phyloP scores from a whole-genome alignment of 2,888 invertebrate species.

The Heliconius ethilla region DNA sequence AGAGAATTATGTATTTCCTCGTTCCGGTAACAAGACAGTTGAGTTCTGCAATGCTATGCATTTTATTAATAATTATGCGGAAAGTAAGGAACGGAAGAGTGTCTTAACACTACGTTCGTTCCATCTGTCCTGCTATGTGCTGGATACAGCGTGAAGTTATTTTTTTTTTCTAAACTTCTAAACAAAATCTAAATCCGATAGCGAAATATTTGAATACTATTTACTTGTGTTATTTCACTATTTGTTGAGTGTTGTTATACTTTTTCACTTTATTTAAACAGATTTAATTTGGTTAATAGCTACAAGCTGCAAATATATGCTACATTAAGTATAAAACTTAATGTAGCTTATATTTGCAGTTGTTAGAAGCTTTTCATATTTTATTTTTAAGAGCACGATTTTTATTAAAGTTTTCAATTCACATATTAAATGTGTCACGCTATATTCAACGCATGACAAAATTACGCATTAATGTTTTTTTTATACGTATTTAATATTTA shows the following conservation, averaged over 20 bases:
- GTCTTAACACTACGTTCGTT: too few relatives aligned
- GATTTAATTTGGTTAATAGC: background rate
- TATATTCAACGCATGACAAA: background rate
- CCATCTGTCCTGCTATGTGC: background rate
- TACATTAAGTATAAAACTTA: background rate
- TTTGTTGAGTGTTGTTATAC: background rate
- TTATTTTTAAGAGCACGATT: background rate
- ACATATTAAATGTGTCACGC: constrained; percentile 9
- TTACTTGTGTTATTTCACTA: background rate
- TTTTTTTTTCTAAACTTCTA: too few relatives aligned
- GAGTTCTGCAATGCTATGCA: too few relatives aligned
- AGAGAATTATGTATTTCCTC: too few relatives aligned
- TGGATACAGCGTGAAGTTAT: background rate
- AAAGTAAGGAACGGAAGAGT: too few relatives aligned
- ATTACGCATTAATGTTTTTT: background rate
- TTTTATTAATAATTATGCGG: too few relatives aligned
- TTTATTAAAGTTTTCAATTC: background rate
- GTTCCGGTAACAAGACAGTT: too few relatives aligned
- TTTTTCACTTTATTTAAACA: background rate
- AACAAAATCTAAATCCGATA: background rate
- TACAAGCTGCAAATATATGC: too few relatives aligned
- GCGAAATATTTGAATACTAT: background rate
- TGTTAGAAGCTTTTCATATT: constrained; percentile 6
- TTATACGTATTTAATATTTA: background rate
- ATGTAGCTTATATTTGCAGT: constrained; percentile 9